Percentiles rank a stretch among this genome's conserved stretches.
These are phyloP conservation scores for Drosophila ambigua DNA, from an alignment of 1,140 invertebrate species.

Conservation along the genomic window DNA sequence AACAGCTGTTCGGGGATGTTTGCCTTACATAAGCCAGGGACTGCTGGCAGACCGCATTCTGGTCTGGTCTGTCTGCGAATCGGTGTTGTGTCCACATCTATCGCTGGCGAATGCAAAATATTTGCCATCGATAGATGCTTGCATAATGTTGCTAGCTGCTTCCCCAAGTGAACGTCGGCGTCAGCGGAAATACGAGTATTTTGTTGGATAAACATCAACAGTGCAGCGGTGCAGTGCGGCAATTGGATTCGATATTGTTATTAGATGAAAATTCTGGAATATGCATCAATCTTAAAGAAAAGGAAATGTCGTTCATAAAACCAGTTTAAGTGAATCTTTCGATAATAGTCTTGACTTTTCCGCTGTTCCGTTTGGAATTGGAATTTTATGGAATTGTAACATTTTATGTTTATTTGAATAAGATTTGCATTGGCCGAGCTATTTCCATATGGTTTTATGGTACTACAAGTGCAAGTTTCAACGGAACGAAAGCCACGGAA, in stretches of 20 bases:
- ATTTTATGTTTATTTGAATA: too few relatives aligned
- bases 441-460: too few relatives aligned
- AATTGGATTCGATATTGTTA: neutral
- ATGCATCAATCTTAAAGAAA: too few relatives aligned
- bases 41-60: constrained; percentile 1
- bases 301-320: too few relatives aligned
- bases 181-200: constrained; percentile 12
- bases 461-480: too few relatives aligned
- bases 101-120: constrained; percentile 14
- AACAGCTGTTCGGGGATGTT: neutral
- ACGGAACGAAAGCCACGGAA: too few relatives aligned
- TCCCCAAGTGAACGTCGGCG: neutral
- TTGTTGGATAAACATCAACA: constrained; percentile 21
- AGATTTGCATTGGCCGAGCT: too few relatives aligned
- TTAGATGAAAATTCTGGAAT: neutral
- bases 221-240: too few relatives aligned
- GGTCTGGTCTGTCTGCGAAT: constrained; percentile 6
- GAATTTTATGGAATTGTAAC: too few relatives aligned
- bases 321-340: too few relatives aligned
- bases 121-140: constrained; percentile 4
- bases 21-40: constrained; percentile 10
- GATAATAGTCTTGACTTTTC: too few relatives aligned
- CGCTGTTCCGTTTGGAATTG: too few relatives aligned
- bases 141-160: neutral
- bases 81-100: constrained; percentile 13